phyloP scores from a whole-genome alignment of 1,140 invertebrate species.

The Trichonephila clavata region DNA sequence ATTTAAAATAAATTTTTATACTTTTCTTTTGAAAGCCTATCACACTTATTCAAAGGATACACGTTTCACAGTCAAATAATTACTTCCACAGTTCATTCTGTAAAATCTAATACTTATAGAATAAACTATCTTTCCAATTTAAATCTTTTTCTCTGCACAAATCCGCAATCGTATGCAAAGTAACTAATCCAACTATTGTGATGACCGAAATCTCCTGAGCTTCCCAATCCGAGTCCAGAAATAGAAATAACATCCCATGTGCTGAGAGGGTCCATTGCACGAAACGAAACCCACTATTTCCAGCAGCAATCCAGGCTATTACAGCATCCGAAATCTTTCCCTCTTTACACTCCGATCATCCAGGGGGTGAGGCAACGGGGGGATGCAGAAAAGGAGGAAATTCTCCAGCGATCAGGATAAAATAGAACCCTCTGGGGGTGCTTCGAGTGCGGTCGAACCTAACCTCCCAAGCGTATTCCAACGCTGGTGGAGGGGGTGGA shows the following conservation, averaged over 20 bases:
- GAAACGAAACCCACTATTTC: not conserved
- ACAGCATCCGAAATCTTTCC: constrained; percentile 2
- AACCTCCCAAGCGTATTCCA: constrained; percentile 72
- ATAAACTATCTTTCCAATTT: no score
- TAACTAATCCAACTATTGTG: no score
- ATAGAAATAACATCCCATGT: not conserved
- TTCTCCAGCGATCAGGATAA: constrained; percentile 75
- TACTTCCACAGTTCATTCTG: no score
- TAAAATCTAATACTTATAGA: no score
- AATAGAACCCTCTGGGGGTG: constrained; percentile 71
- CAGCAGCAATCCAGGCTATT: not conserved
- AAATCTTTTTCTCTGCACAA: no score
- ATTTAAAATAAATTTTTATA: no score
- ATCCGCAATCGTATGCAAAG: no score
- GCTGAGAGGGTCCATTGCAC: not conserved
- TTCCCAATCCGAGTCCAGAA: not conserved
- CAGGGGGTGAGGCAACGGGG: not conserved
- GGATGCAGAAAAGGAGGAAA: not conserved
- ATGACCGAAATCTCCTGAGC: no score
- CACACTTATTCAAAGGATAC: no score
- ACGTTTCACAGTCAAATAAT: no score
- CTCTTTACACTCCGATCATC: constrained; percentile 24
- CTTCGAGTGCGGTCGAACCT: constrained; percentile 64
- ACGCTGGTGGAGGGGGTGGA: constrained; percentile 30
- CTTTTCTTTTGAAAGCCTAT: no score